These are phyloP conservation scores for Dermatemys mawii DNA, from an alignment of 2,113 vertebrate species.

Conservation along the genomic window DNA sequence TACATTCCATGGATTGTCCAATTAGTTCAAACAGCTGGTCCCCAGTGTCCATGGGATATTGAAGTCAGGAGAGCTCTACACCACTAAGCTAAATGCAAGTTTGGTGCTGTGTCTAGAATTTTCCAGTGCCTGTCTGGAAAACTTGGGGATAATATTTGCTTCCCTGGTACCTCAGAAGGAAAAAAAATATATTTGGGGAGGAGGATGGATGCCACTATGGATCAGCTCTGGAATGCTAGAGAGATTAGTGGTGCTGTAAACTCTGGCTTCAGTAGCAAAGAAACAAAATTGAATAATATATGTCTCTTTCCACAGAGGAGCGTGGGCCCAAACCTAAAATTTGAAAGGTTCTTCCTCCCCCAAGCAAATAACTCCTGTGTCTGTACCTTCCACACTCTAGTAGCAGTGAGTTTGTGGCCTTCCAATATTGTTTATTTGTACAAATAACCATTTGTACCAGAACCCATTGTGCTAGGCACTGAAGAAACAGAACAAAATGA, in stretches of 20 bases:
- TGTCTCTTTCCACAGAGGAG: neutral
- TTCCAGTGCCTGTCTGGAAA: neutral
- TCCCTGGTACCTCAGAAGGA: neutral
- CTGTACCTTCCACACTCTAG: neutral
- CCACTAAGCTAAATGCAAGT: neutral
- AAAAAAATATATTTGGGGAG: neutral
- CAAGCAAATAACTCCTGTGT: neutral
- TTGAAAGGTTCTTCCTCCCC: neutral
- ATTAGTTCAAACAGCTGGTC: neutral
- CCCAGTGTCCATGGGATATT: neutral
- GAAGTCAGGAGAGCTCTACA: neutral
- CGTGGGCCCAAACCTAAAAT: neutral
- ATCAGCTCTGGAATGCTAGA: neutral
- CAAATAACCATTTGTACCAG: neutral
- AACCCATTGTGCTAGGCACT: neutral
- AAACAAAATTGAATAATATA: neutral
- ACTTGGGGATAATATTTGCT: neutral
- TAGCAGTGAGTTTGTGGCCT: neutral
- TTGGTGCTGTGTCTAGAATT: neutral
- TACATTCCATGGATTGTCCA: fast-evolving
- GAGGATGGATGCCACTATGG: neutral
- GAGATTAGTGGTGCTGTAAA: neutral
- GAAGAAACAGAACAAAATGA: neutral
- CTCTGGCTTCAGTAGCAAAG: neutral
- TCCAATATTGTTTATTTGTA: neutral